Evolutionary conservation across 2,797 vertebrate species (phyloP).

Genomic region (Poliocrania exsul): DNA sequence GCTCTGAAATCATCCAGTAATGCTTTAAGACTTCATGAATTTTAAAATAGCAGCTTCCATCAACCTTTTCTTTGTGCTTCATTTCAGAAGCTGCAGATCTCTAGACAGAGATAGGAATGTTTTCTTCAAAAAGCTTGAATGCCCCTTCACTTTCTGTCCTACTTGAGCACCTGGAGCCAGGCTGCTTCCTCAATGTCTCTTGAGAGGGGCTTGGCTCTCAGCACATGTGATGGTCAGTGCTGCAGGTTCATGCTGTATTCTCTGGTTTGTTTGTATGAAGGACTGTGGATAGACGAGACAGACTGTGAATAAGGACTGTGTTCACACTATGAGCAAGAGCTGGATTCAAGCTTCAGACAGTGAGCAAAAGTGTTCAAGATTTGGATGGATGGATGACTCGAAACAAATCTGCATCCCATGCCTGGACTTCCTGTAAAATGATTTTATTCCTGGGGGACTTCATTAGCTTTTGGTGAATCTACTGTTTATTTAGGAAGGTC

Average conservation of each 20-base stretch:
- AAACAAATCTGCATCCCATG: background rate
- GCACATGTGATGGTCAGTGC: background rate
- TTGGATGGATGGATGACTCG: no score
- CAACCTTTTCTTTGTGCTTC: background rate
- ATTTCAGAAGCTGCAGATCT: background rate
- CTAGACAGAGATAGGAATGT: background rate
- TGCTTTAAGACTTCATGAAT: conserved; percentile 29
- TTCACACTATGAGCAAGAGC: background rate
- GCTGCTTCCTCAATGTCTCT: background rate
- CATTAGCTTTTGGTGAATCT: background rate
- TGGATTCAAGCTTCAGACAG: background rate
- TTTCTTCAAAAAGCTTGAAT: background rate
- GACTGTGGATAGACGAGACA: accelerated
- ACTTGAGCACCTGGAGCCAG: accelerated
- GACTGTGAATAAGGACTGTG: background rate
- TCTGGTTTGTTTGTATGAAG: background rate
- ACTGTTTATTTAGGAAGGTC: background rate
- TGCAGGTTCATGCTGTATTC: background rate
- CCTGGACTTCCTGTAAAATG: background rate
- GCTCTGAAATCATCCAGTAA: conserved; percentile 16
- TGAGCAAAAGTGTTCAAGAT: background rate
- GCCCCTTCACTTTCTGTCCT: background rate
- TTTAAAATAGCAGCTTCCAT: conserved; percentile 26
- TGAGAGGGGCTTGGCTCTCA: background rate
- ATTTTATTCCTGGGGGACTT: background rate